Evolutionary conservation across 2,113 vertebrate species (phyloP).

Genomic region (Aramus guarauna): DNA sequence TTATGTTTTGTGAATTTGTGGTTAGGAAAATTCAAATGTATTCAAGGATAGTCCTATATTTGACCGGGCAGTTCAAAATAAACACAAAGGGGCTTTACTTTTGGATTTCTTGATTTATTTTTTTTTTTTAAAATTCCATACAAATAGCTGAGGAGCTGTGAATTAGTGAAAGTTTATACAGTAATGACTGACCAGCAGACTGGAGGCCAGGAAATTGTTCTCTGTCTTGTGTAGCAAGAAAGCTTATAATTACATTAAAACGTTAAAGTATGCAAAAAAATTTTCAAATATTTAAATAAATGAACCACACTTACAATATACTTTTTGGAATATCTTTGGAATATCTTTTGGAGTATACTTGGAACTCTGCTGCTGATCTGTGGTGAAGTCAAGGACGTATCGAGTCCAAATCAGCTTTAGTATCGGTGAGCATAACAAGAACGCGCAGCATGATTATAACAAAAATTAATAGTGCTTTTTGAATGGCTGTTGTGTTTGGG

Average conservation of each 20-base stretch:
- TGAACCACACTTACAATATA: background rate
- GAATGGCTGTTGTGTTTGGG: background rate
- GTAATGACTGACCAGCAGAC: background rate
- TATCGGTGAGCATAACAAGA: background rate
- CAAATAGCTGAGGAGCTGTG: background rate
- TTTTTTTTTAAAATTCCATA: background rate
- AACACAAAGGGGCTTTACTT: background rate
- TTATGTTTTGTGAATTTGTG: background rate
- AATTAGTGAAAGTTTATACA: background rate
- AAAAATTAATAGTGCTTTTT: background rate
- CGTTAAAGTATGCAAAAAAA: background rate
- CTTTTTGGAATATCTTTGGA: background rate
- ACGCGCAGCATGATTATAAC: background rate
- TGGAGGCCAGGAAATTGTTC: background rate
- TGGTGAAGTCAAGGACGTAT: background rate
- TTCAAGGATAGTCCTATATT: background rate
- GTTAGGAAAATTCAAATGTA: background rate
- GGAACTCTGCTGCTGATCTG: background rate
- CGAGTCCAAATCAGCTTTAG: background rate
- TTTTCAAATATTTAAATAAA: background rate
- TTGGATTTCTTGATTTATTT: background rate
- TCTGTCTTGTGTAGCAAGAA: background rate
- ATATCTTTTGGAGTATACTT: background rate
- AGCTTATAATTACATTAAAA: background rate
- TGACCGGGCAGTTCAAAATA: background rate